Percentiles rank a stretch among this genome's conserved stretches.
These are phyloP conservation scores for Characodon lateralis DNA, from an alignment of 2,797 vertebrate species.

Conservation along the genomic window DNA sequence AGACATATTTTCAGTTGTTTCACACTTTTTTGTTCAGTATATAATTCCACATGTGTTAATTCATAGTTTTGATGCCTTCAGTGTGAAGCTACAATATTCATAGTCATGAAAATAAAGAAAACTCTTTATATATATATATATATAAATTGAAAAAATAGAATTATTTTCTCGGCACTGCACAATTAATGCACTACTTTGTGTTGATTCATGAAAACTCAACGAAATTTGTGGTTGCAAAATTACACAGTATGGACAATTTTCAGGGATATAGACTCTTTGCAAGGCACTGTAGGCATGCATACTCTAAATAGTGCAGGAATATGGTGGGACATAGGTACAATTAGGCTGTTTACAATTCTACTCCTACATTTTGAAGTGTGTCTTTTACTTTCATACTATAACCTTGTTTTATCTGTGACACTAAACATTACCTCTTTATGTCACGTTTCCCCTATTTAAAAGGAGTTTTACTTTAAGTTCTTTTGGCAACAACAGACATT, in stretches of 20 bases:
- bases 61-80: too few relatives aligned
- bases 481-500: slow-evolving; percentile 33
- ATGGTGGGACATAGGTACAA: not conserved
- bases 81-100: too few relatives aligned
- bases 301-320: too few relatives aligned
- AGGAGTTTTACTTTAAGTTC: slow-evolving; percentile 24
- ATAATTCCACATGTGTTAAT: too few relatives aligned
- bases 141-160: too few relatives aligned
- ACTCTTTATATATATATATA: too few relatives aligned
- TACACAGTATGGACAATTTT: not conserved
- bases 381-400: not conserved
- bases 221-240: not conserved
- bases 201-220: not conserved
- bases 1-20: too few relatives aligned
- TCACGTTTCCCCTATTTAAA: slow-evolving; percentile 13
- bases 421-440: slow-evolving; percentile 11
- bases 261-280: not conserved
- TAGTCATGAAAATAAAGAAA: too few relatives aligned
- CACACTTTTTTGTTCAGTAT: too few relatives aligned
- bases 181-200: not conserved
- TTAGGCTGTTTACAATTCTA: not conserved
- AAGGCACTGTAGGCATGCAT: not conserved
- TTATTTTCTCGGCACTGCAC: not conserved
- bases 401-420: not conserved
- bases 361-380: not conserved